phyloP scores from a whole-genome alignment of 2,797 vertebrate genomes.

The Diplodus sargus region DNA sequence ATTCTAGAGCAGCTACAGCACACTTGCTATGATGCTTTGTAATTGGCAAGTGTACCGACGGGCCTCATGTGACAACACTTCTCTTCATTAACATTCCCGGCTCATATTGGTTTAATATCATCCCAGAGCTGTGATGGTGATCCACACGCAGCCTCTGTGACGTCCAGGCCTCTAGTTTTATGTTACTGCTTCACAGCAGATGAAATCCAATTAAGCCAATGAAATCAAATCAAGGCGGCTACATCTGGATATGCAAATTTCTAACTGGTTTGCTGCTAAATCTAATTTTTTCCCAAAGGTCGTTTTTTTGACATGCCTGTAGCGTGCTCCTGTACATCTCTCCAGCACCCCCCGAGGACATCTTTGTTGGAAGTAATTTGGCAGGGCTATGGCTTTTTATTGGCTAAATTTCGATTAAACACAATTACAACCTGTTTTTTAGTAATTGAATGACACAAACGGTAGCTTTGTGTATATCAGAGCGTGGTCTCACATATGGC shows the following conservation, averaged over 20 bases:
- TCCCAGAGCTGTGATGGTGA: conserved; percentile 35
- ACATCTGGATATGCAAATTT: conserved; percentile 83
- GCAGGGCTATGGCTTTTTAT: conserved; percentile 64
- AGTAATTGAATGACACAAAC: conserved; percentile 68
- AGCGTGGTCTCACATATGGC: conserved; percentile 46
- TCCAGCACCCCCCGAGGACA: conserved; percentile 55
- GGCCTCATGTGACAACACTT: conserved; percentile 60
- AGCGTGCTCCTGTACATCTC: conserved; percentile 58
- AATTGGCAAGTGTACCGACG: conserved; percentile 62
- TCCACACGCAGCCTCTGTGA: conserved; percentile 27
- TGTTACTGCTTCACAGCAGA: conserved; percentile 57
- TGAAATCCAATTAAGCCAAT: conserved; percentile 83
- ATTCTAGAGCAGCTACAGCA: conserved; percentile 37
- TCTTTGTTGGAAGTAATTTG: conserved; percentile 70
- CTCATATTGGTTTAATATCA: conserved; percentile 61
- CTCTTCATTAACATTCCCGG: conserved; percentile 71
- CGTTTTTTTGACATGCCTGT: conserved; percentile 73
- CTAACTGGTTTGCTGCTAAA: conserved; percentile 62
- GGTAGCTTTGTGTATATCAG: conserved; percentile 38
- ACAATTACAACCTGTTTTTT: conserved; percentile 74
- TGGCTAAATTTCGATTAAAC: conserved; percentile 78
- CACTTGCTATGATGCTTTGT: conserved; percentile 41
- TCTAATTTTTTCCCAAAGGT: conserved; percentile 80
- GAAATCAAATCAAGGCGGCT: conserved; percentile 79
- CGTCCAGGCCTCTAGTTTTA: conserved; percentile 62